A percentile compares a stretch with the other conserved stretches of the same genome.
Evolutionary conservation across 2,888 invertebrate species (phyloP).

Genomic region (Amblyjoppa fuscipennis): DNA sequence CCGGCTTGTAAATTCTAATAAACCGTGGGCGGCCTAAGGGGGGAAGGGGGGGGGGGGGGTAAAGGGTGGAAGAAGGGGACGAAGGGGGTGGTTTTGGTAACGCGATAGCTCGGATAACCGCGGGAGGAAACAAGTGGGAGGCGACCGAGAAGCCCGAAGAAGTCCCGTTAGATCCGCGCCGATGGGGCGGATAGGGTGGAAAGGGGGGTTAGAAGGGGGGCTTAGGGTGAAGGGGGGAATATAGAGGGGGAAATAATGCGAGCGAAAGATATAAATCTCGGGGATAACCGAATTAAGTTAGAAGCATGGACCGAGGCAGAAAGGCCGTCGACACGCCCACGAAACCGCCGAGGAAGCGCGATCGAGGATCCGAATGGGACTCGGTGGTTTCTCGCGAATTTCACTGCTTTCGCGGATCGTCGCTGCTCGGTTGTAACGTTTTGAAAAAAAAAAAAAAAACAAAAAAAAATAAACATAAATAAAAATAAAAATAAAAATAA

Average conservation of each 20-base stretch:
- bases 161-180: constrained; percentile 36
- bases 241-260: constrained; percentile 46
- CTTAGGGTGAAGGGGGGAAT: neutral
- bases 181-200: neutral
- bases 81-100: neutral
- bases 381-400: constrained; percentile 55
- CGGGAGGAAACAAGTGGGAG: constrained; percentile 26
- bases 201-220: neutral
- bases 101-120: constrained; percentile 32
- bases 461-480: too few species aligned
- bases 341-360: constrained; percentile 77
- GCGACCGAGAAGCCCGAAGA: constrained; percentile 24
- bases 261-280: constrained; percentile 83
- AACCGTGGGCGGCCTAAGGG: constrained; percentile 68
- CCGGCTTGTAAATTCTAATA: constrained; percentile 85
- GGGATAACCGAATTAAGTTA: constrained; percentile 83
- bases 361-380: constrained; percentile 71
- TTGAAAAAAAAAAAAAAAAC: too few species aligned
- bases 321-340: constrained; percentile 79
- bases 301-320: constrained; percentile 80
- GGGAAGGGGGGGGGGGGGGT: constrained; percentile 66
- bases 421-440: too few species aligned
- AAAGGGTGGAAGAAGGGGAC: neutral
- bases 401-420: constrained; percentile 12
- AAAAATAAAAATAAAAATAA: too few species aligned